These are phyloP conservation scores for Phymastichus coffea DNA, from an alignment of 1,140 invertebrate species.

Conservation along the genomic window DNA sequence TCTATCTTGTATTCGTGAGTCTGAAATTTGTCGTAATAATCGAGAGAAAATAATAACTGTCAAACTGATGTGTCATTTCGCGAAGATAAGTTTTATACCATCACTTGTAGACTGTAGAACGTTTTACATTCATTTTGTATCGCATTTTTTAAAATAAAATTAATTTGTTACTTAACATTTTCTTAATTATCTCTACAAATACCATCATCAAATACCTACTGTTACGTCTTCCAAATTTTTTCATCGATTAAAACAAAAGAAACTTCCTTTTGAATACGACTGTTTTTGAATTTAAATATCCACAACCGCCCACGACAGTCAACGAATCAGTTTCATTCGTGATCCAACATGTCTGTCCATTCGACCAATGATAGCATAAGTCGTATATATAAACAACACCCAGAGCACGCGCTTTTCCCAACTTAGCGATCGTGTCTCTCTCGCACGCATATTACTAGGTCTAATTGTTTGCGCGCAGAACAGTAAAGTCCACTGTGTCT, in stretches of 20 bases:
- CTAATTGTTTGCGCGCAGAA: slow-evolving; percentile 1
- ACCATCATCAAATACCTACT: neutral
- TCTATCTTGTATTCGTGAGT: too few species aligned
- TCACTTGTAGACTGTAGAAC: neutral
- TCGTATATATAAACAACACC: neutral
- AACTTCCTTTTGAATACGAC: too few species aligned
- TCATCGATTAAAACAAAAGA: too few species aligned
- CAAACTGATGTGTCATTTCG: slow-evolving; percentile 5
- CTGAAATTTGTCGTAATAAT: neutral
- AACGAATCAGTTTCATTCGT: neutral
- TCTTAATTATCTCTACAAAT: neutral
- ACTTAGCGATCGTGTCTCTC: neutral
- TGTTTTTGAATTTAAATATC: slow-evolving; percentile 1
- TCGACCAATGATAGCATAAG: neutral
- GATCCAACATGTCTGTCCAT: neutral
- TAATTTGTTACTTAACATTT: slow-evolving; percentile 33
- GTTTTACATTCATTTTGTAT: slow-evolving; percentile 38
- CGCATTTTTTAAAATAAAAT: slow-evolving; percentile 43
- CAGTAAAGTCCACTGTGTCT: neutral
- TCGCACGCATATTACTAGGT: too few species aligned
- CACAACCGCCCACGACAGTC: neutral
- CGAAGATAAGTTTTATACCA: neutral
- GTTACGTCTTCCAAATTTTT: neutral
- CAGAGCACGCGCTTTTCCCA: neutral
- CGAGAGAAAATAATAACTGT: neutral